phyloP scores from a whole-genome alignment of 2,797 vertebrate genomes.

The Phrynocephalus forsythii region DNA sequence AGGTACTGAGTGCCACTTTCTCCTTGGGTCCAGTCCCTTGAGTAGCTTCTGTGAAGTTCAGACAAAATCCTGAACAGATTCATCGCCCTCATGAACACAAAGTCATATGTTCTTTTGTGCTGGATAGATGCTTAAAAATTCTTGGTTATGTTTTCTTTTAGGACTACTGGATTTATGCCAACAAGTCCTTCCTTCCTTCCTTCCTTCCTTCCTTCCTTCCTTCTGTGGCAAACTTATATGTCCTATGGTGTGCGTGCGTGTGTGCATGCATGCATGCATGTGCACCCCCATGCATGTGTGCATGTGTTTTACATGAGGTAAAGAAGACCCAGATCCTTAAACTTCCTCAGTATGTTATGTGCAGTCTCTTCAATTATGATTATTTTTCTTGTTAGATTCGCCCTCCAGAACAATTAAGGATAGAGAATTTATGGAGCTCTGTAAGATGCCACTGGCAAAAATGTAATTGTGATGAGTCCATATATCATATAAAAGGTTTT shows the following conservation, averaged over 20 bases:
- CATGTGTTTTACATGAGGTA: neutral
- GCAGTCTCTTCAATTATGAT: slow-evolving; percentile 43
- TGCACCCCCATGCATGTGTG: too few relatives aligned
- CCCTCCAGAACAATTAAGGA: slow-evolving; percentile 45
- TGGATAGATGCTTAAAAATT: too few relatives aligned
- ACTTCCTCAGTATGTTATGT: slow-evolving; percentile 22
- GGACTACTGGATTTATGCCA: too few relatives aligned
- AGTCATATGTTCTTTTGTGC: too few relatives aligned
- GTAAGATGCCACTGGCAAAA: slow-evolving; percentile 20
- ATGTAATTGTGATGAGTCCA: slow-evolving; percentile 31
- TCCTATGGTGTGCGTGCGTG: neutral
- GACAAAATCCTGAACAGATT: too few relatives aligned
- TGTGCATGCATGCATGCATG: too few relatives aligned
- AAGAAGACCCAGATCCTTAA: slow-evolving; percentile 15
- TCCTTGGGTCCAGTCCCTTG: too few relatives aligned
- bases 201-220: neutral
- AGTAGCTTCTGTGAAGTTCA: too few relatives aligned
- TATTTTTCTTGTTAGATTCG: slow-evolving; percentile 40
- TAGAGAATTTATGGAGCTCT: slow-evolving; percentile 47
- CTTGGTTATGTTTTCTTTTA: too few relatives aligned
- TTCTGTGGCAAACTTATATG: neutral
- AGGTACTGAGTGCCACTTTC: too few relatives aligned
- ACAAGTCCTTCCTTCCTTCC: neutral
- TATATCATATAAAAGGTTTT: slow-evolving; percentile 24
- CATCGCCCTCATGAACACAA: too few relatives aligned